Conservation (phyloP, 2,113 vertebrate genomes). For the Clarias batrachus region DNA sequence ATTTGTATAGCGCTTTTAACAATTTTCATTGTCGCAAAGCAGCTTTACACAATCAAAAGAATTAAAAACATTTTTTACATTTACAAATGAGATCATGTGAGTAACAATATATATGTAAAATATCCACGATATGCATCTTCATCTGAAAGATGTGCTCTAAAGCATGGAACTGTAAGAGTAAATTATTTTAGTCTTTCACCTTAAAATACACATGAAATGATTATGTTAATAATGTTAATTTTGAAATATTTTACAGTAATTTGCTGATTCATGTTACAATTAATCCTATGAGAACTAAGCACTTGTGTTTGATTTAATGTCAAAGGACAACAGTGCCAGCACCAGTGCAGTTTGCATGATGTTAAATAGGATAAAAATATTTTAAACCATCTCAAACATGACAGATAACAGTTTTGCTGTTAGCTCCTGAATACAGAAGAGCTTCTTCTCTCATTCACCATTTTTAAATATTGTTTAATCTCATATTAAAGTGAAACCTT, state of each 20-base stretch:
- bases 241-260: neutral
- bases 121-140: neutral
- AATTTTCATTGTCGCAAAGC: too few species aligned
- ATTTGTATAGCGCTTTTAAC: too few species aligned
- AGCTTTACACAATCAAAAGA: too few species aligned
- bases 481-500: neutral
- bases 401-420: neutral
- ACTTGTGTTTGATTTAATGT: neutral
- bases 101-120: neutral
- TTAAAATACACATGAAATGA: neutral
- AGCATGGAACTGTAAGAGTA: neutral
- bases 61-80: neutral
- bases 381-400: neutral
- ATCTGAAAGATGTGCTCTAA: neutral
- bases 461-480: neutral
- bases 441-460: neutral
- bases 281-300: neutral
- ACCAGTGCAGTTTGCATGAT: neutral
- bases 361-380: neutral
- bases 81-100: neutral
- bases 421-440: neutral
- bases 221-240: too few species aligned
- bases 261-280: neutral
- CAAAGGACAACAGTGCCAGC: neutral
- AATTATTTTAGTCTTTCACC: neutral